phyloP scores from a whole-genome alignment of 2,888 invertebrate genomes.

The Scelioninae gen. 1 region DNA sequence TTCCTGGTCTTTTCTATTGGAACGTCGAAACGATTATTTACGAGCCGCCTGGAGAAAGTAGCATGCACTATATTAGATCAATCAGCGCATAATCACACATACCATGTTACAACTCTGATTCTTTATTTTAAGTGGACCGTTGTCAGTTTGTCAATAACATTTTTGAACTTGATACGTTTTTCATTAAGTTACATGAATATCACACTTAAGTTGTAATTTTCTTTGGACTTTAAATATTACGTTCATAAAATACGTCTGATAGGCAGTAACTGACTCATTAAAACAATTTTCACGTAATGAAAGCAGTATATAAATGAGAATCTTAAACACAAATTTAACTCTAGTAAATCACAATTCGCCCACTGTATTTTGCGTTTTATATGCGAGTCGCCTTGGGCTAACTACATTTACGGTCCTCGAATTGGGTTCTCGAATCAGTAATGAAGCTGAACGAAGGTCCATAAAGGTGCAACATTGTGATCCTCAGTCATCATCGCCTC shows the following conservation, averaged over 20 bases:
- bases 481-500: constrained; percentile 58
- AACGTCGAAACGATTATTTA: constrained; percentile 35
- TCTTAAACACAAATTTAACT: constrained; percentile 47
- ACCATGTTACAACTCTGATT: constrained; percentile 10
- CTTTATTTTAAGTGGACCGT: constrained; percentile 3
- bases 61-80: constrained; percentile 16
- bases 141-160: background rate
- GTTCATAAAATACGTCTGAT: constrained; percentile 11
- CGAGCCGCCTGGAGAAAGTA: constrained; percentile 27
- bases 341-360: constrained; percentile 66
- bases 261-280: constrained; percentile 19
- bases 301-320: constrained; percentile 27
- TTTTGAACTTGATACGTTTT: too few relatives aligned
- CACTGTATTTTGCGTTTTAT: constrained; percentile 58
- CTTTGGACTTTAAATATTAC: background rate
- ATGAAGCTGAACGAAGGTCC: constrained; percentile 64
- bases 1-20: constrained; percentile 13
- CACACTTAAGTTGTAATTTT: too few relatives aligned
- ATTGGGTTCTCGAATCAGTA: constrained; percentile 68
- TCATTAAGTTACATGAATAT: too few relatives aligned
- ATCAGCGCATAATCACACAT: constrained; percentile 24
- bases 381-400: too few relatives aligned
- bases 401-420: too few relatives aligned
- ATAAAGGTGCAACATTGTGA: constrained; percentile 69
- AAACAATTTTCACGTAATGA: constrained; percentile 35